Conservation (phyloP, 2,888 invertebrate species). For the Nyleta sp. region DNA sequence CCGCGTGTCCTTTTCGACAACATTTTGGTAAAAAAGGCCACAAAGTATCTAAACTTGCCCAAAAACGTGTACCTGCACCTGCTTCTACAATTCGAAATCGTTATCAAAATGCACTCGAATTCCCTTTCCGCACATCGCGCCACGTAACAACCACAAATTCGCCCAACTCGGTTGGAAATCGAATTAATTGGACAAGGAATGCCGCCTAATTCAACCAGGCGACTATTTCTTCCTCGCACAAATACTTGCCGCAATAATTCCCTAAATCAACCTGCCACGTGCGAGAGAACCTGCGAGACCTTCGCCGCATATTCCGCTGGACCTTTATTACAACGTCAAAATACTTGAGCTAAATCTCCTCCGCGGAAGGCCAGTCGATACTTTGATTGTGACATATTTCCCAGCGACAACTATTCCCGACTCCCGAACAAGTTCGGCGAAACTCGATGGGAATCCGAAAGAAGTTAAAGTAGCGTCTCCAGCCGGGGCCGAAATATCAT, state of each 20-base stretch:
- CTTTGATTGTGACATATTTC: constrained; percentile 41
- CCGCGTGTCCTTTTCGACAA: no score
- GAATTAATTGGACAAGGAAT: background rate
- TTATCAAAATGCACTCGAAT: no score
- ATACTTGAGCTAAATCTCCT: constrained; percentile 3
- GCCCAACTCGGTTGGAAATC: background rate
- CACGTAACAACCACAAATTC: background rate
- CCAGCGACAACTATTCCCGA: constrained; percentile 27
- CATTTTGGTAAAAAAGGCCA: no score
- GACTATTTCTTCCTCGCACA: background rate
- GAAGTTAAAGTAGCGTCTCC: constrained; percentile 26
- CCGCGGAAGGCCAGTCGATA: constrained; percentile 27
- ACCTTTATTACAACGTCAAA: constrained; percentile 16
- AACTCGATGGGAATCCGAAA: constrained; percentile 26
- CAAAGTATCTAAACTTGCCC: no score
- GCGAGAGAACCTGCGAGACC: no score
- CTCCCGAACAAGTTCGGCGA: constrained; percentile 28
- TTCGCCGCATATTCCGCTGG: no score
- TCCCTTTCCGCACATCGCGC: no score
- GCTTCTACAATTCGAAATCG: no score
- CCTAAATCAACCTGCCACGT: constrained; percentile 5
- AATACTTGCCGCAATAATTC: constrained; percentile 22
- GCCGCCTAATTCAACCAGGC: background rate
- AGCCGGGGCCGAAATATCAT: constrained; percentile 20
- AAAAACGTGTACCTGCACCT: no score